These are phyloP conservation scores for Folsomia candida DNA, from an alignment of 2,888 invertebrate genomes.

Conservation along the genomic window DNA sequence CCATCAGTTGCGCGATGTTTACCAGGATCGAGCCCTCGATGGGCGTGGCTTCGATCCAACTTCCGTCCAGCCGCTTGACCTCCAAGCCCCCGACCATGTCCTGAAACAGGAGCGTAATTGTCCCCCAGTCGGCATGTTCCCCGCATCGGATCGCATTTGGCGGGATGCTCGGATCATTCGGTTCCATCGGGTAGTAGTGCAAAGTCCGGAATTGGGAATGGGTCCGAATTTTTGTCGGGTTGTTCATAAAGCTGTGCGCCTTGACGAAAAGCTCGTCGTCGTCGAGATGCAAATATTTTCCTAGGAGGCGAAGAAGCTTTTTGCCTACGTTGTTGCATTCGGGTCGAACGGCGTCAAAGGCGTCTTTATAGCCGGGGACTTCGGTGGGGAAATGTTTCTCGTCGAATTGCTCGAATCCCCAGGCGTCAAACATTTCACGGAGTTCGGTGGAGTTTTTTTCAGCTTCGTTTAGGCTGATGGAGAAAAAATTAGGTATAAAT, in stretches of 20 bases:
- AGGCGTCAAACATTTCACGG: conserved; percentile 15
- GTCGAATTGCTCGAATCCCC: conserved; percentile 3
- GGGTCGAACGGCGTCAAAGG: conserved; percentile 15
- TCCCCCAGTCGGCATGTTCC: conserved; percentile 29
- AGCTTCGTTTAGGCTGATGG: neutral
- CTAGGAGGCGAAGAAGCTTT: conserved; percentile 14
- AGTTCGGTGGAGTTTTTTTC: conserved; percentile 23
- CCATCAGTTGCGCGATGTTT: conserved; percentile 24
- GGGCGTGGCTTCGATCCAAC: conserved; percentile 25
- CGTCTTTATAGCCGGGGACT: conserved; percentile 19
- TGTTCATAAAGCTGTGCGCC: conserved; percentile 15
- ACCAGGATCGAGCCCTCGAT: conserved; percentile 22
- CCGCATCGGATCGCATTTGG: conserved; percentile 21
- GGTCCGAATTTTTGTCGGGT: conserved; percentile 3
- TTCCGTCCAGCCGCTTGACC: conserved; percentile 21
- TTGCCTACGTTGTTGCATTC: neutral
- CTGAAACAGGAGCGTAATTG: conserved; percentile 18
- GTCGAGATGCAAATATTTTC: conserved; percentile 23
- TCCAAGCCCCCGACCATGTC: conserved; percentile 29
- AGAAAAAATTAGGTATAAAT: too few relatives aligned
- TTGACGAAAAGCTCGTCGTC: conserved; percentile 27
- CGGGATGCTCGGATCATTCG: neutral
- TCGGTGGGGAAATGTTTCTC: conserved; percentile 6
- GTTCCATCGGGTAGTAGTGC: conserved; percentile 23
- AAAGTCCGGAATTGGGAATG: conserved; percentile 21